Evolutionary conservation across 2,888 invertebrate genomes (phyloP).

Genomic region (Petrolisthes manimaculis): DNA sequence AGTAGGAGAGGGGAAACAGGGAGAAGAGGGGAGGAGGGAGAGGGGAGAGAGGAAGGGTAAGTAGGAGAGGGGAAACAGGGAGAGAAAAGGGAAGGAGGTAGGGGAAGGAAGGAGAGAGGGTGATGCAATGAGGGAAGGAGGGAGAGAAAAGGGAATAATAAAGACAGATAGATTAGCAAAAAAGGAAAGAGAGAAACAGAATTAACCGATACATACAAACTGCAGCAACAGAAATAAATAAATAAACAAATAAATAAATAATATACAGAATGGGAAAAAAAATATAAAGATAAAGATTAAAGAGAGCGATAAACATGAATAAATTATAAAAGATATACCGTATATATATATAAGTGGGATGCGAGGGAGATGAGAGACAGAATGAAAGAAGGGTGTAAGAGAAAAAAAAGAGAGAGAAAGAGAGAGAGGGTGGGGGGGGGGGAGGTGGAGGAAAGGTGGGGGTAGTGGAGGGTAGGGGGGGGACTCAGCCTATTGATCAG

Average conservation of each 20-base stretch:
- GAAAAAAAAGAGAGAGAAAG: slow-evolving; percentile 17
- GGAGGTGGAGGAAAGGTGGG: too few species aligned
- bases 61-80: neutral
- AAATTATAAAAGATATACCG: too few species aligned
- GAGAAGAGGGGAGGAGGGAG: neutral
- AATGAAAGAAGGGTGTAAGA: slow-evolving; percentile 7
- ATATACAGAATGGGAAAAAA: too few species aligned
- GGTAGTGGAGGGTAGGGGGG: neutral
- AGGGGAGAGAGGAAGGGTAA: neutral
- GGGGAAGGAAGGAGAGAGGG: neutral
- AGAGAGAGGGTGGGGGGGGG: neutral
- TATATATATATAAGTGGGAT: neutral
- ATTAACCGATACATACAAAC: too few species aligned
- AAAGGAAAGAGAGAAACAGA: neutral
- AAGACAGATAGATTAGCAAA: neutral
- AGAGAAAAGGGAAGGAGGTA: neutral
- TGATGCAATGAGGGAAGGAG: neutral
- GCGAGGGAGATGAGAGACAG: neutral
- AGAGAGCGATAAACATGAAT: too few species aligned
- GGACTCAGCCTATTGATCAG: slow-evolving; percentile 8
- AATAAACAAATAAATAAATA: too few species aligned
- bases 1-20: neutral
- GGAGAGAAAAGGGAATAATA: slow-evolving; percentile 1
- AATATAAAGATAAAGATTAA: too few species aligned
- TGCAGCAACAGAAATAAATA: too few species aligned